These are phyloP conservation scores for Craseonycteris thonglongyai DNA, from an alignment of 2,113 vertebrate species.

Conservation along the genomic window DNA sequence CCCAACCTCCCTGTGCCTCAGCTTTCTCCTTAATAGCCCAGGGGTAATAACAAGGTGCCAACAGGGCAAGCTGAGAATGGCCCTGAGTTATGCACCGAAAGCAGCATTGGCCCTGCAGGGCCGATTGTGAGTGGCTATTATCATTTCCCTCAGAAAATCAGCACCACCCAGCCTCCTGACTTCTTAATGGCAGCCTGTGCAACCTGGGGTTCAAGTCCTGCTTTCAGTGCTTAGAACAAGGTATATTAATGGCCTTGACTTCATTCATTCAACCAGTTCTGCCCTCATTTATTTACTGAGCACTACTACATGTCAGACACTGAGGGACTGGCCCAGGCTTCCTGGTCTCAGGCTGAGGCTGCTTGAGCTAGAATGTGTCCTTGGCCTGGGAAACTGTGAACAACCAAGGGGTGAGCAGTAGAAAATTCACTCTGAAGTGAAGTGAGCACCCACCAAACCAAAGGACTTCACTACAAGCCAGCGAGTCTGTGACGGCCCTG, in stretches of 20 bases:
- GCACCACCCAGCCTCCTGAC: background rate
- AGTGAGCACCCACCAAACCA: background rate
- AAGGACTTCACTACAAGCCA: background rate
- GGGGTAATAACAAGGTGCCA: too few relatives aligned
- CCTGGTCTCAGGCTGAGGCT: background rate
- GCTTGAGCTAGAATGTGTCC: background rate
- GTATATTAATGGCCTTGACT: background rate
- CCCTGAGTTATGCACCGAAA: background rate
- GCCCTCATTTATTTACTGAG: background rate
- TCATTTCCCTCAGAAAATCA: background rate
- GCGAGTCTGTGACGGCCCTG: background rate
- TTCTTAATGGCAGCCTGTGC: background rate
- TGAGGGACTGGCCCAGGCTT: background rate
- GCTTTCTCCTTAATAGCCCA: background rate
- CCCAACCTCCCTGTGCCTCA: background rate
- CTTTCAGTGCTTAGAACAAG: background rate
- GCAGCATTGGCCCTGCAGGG: background rate
- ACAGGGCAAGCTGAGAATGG: background rate
- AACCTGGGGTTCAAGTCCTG: background rate
- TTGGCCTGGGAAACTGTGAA: background rate
- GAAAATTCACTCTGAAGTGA: background rate
- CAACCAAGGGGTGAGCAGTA: background rate
- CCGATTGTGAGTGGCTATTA: too few relatives aligned
- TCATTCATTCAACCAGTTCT: background rate
- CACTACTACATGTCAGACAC: background rate